Percentiles rank a stretch among this genome's conserved stretches.
phyloP scores from a whole-genome alignment of 1,140 invertebrate genomes.

The Saxidomus purpurata region DNA sequence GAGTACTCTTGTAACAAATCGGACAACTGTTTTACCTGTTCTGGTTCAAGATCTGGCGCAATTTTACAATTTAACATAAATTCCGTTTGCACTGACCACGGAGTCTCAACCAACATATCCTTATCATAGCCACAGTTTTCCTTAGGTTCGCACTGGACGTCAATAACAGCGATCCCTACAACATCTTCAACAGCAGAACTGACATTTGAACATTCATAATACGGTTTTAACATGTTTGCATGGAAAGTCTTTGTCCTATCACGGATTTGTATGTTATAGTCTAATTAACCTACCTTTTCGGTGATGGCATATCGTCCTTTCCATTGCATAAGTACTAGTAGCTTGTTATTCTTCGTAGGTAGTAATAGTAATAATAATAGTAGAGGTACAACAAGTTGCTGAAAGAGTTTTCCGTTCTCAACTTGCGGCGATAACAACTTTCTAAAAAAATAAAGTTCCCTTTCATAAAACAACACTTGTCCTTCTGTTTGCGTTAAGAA shows the following conservation, averaged over 20 bases:
- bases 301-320: conserved; percentile 56
- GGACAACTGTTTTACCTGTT: conserved; percentile 33
- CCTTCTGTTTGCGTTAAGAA: background rate
- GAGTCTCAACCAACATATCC: background rate
- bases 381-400: conserved; percentile 22
- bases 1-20: conserved; percentile 27
- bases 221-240: conserved; percentile 61
- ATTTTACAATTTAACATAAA: conserved; percentile 53
- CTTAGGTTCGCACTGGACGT: background rate
- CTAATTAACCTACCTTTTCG: conserved; percentile 25
- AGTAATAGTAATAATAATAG: conserved; percentile 48
- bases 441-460: background rate
- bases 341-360: conserved; percentile 59
- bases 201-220: background rate
- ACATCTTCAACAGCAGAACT: background rate
- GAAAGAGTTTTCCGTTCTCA: background rate
- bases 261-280: conserved; percentile 52
- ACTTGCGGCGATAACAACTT: background rate
- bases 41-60: background rate
- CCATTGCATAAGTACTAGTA: conserved; percentile 68
- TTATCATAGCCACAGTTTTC: background rate
- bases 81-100: conserved; percentile 17
- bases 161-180: background rate
- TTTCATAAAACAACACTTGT: background rate
- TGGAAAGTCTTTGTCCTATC: conserved; percentile 62